Evolutionary conservation across 2,113 vertebrate genomes (phyloP).

Genomic region (Sphyrna mokarran): DNA sequence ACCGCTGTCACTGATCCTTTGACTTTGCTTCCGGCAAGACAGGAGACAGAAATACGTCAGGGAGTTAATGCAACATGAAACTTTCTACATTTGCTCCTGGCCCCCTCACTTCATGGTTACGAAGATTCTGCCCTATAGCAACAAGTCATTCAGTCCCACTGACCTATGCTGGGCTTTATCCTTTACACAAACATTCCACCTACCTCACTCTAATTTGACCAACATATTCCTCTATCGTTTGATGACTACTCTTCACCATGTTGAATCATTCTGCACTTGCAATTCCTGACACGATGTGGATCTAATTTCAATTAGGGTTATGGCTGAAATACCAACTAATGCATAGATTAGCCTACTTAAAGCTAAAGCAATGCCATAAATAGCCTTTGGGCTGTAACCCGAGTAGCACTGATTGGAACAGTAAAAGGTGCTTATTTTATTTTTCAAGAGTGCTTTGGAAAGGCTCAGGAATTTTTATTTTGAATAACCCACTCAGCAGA

Average conservation of each 20-base stretch:
- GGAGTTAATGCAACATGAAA: no score
- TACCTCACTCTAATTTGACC: neutral
- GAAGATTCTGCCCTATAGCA: no score
- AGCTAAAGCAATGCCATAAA: neutral
- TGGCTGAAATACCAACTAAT: neutral
- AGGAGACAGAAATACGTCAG: no score
- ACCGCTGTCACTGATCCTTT: no score
- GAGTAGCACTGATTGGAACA: neutral
- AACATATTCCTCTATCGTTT: neutral
- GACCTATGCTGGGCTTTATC: neutral
- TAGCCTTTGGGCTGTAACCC: neutral
- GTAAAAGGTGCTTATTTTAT: neutral
- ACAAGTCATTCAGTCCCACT: no score
- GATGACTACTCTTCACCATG: neutral
- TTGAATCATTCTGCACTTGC: neutral
- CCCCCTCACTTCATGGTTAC: no score
- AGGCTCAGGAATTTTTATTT: neutral
- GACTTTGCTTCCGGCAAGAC: no score
- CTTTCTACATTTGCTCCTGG: no score
- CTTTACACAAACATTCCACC: neutral
- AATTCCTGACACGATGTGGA: neutral
- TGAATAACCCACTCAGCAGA: neutral
- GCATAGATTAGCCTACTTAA: neutral
- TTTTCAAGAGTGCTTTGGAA: neutral
- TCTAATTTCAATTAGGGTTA: neutral